A percentile compares a stretch with the other conserved stretches of the same genome.
phyloP scores from a whole-genome alignment of 2,888 invertebrate genomes.

The Gymnoscelis rufifasciata region DNA sequence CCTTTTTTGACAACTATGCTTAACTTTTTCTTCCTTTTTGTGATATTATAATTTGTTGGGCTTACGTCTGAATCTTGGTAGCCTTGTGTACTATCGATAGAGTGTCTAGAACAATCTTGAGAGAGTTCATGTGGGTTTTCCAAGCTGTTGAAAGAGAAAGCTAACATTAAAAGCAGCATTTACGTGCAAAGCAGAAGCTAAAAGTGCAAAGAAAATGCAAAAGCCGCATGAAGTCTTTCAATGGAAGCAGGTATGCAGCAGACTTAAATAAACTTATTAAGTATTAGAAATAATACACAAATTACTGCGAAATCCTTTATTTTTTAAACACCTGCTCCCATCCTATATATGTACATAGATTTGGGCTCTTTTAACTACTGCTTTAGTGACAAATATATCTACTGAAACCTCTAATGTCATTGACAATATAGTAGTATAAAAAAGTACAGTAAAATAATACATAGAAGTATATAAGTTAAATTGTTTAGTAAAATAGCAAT shows the following conservation, averaged over 20 bases:
- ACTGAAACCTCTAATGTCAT: background rate
- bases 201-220: conserved; percentile 26
- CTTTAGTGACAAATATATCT: background rate
- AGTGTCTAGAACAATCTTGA: conserved; percentile 37
- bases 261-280: conserved; percentile 24
- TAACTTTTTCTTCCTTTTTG: conserved; percentile 41
- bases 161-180: conserved; percentile 26
- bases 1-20: conserved; percentile 33
- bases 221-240: conserved; percentile 36
- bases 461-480: no score
- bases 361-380: conserved; percentile 19
- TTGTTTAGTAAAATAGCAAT: no score
- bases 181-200: conserved; percentile 36
- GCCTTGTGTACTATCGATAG: conserved; percentile 58
- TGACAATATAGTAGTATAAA: background rate
- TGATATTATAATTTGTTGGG: conserved; percentile 33
- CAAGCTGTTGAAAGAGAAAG: conserved; percentile 42
- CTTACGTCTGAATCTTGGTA: conserved; percentile 62
- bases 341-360: conserved; percentile 18
- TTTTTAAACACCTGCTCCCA: conserved; percentile 34
- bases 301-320: conserved; percentile 21
- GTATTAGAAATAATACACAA: conserved; percentile 25
- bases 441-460: background rate
- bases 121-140: conserved; percentile 30
- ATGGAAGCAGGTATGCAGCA: conserved; percentile 64